Conservation (phyloP, 2,113 vertebrate species). For the Zapornia atra region DNA sequence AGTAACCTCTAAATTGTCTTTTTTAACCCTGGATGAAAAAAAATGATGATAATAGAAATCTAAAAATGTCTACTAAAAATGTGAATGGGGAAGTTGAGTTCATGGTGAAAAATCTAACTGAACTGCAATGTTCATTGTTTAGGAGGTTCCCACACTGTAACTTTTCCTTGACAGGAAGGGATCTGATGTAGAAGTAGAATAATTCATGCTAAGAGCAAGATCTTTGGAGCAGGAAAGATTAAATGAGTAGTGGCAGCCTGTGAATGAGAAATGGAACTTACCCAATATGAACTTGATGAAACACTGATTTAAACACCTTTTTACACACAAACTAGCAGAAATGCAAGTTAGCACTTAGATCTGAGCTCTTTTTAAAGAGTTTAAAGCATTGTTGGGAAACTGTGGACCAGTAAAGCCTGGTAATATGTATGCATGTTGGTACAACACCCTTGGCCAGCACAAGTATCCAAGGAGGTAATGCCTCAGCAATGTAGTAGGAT, state of each 20-base stretch:
- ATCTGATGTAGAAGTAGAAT: background rate
- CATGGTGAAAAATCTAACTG: background rate
- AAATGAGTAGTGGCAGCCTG: background rate
- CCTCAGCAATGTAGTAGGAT: background rate
- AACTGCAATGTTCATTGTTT: background rate
- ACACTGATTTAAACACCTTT: background rate
- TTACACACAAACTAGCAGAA: background rate
- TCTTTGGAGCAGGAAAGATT: background rate
- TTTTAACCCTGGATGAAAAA: background rate
- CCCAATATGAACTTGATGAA: rapidly evolving
- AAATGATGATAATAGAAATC: background rate
- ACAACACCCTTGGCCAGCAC: background rate
- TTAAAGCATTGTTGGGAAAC: background rate
- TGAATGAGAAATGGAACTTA: background rate
- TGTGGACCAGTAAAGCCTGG: background rate
- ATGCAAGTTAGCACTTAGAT: background rate
- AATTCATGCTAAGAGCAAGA: background rate
- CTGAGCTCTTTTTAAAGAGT: background rate
- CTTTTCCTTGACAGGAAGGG: background rate
- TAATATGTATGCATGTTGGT: background rate
- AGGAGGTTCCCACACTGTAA: background rate
- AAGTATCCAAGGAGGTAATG: background rate
- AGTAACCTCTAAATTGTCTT: background rate
- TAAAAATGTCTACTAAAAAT: background rate
- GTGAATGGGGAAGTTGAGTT: background rate